Evolutionary conservation across 2,888 invertebrate genomes (phyloP).

Genomic region (Cephus sareptanus): DNA sequence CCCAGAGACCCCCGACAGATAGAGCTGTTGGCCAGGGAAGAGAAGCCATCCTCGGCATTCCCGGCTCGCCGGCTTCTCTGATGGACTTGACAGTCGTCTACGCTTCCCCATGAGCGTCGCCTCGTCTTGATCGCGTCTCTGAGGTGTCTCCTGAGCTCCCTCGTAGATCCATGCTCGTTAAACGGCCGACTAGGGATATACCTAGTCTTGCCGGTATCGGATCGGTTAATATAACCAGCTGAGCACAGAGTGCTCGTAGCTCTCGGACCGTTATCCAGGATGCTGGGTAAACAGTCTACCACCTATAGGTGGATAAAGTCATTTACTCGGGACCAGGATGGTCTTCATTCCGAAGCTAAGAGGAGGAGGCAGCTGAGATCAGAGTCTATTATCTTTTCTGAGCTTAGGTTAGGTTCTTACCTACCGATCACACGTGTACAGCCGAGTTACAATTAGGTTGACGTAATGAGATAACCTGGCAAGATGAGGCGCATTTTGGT

Average conservation of each 20-base stretch:
- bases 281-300: neutral
- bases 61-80: slow-evolving; percentile 48
- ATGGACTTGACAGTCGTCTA: slow-evolving; percentile 19
- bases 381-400: neutral
- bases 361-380: neutral
- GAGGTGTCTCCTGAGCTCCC: neutral
- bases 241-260: neutral
- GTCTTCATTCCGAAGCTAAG: neutral
- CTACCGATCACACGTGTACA: neutral
- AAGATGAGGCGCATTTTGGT: neutral
- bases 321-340: neutral
- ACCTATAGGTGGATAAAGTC: neutral
- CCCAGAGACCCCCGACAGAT: slow-evolving; percentile 38
- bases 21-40: slow-evolving; percentile 49
- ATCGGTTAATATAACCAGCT: neutral
- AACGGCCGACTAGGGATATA: neutral
- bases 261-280: neutral
- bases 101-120: neutral
- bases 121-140: neutral
- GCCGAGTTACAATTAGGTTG: neutral
- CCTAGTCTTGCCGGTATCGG: neutral
- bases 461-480: neutral
- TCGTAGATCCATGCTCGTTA: neutral
- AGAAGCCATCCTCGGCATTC: slow-evolving; percentile 56
- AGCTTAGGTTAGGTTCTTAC: neutral